Conservation (phyloP, 2,888 invertebrate genomes). For the Dione vanillae region DNA sequence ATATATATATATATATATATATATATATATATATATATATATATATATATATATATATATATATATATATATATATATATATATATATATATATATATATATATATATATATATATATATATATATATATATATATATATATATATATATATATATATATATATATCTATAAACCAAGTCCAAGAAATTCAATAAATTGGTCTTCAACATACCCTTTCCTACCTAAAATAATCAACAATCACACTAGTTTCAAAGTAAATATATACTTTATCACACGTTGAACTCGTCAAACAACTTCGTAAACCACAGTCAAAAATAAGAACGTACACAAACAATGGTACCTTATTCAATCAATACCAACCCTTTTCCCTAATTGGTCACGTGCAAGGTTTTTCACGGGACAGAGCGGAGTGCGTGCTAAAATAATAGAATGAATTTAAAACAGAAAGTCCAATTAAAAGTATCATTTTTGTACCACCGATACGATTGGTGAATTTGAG, state of each 20-base stretch:
- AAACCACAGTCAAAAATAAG: slow-evolving; percentile 5
- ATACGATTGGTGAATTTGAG: neutral
- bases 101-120: too few relatives aligned
- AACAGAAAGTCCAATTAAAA: slow-evolving; percentile 17
- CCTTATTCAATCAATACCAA: slow-evolving; percentile 44
- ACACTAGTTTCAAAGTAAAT: neutral
- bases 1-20: too few relatives aligned
- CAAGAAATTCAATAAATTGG: neutral
- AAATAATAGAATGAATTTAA: slow-evolving; percentile 24
- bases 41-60: too few relatives aligned
- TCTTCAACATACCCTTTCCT: neutral
- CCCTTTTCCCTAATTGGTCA: slow-evolving; percentile 53
- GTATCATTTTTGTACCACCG: neutral
- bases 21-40: too few relatives aligned
- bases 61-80: too few relatives aligned
- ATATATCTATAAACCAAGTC: too few relatives aligned
- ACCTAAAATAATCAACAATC: neutral
- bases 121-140: too few relatives aligned
- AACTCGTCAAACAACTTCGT: slow-evolving; percentile 1
- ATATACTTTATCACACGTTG: neutral
- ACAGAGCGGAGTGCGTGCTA: slow-evolving; percentile 41
- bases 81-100: too few relatives aligned
- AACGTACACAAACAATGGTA: slow-evolving; percentile 32
- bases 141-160: too few relatives aligned
- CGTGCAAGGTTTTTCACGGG: slow-evolving; percentile 50